These are phyloP conservation scores for Nerophis lumbriciformis DNA, from an alignment of 2,113 vertebrate genomes.

Conservation along the genomic window DNA sequence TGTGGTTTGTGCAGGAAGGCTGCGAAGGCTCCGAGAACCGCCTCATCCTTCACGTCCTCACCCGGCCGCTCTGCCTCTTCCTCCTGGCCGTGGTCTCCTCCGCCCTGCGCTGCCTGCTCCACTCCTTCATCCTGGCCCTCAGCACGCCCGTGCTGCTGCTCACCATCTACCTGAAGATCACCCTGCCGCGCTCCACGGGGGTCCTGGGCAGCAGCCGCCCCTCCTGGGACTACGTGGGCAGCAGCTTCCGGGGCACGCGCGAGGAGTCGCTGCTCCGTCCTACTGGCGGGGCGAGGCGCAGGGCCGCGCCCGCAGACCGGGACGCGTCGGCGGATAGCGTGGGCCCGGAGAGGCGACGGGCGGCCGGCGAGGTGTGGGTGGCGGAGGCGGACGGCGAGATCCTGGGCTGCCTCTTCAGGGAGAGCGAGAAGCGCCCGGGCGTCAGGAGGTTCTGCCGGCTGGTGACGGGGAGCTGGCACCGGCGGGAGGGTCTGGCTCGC, in stretches of 20 bases:
- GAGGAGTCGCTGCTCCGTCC: conserved; percentile 63
- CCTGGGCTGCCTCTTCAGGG: conserved; percentile 76
- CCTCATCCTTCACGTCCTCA: conserved; percentile 80
- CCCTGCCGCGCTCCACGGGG: conserved; percentile 74
- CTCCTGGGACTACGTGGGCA: conserved; percentile 76
- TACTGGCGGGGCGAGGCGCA: conserved; percentile 44
- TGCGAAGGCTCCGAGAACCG: conserved; percentile 83
- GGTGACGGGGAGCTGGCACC: conserved; percentile 78
- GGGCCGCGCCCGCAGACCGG: conserved; percentile 43
- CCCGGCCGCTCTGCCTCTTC: conserved; percentile 76
- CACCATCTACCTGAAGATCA: conserved; percentile 78
- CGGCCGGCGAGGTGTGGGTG: conserved; percentile 77
- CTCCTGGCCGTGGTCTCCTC: conserved; percentile 77
- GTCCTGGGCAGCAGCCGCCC: conserved; percentile 72
- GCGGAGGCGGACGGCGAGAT: conserved; percentile 78
- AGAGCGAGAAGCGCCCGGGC: conserved; percentile 19
- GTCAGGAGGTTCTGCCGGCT: conserved; percentile 74
- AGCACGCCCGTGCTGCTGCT: conserved; percentile 78
- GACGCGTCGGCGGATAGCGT: conserved; percentile 52
- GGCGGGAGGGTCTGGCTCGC: conserved; percentile 73
- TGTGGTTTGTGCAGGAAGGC: conserved; percentile 66
- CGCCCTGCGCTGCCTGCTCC: conserved; percentile 77
- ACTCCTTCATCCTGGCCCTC: conserved; percentile 81
- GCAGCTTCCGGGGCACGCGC: conserved; percentile 59
- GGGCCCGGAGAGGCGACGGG: conserved; percentile 59